Conservation (phyloP, 1,140 invertebrate species). For the Camponotus vicinus region DNA sequence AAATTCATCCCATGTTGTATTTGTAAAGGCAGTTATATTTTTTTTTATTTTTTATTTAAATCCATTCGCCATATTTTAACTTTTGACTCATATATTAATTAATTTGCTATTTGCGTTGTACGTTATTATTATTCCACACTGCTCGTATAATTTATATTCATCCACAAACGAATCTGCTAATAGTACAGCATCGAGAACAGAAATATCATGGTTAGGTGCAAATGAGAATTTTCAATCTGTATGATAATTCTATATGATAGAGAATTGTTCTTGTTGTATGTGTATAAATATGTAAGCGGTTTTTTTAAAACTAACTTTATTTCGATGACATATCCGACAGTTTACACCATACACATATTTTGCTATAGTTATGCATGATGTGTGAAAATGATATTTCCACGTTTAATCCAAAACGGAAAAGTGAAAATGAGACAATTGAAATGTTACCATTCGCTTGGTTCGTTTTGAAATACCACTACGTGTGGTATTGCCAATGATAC, state of each 20-base stretch:
- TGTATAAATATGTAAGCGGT: slow-evolving; percentile 13
- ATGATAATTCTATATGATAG: slow-evolving; percentile 18
- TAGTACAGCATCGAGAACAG: slow-evolving; percentile 4
- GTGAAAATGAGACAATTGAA: slow-evolving; percentile 5
- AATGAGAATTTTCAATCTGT: slow-evolving; percentile 38
- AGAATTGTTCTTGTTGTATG: slow-evolving; percentile 3
- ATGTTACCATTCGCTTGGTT: neutral
- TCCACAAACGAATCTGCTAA: neutral
- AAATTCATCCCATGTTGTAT: slow-evolving; percentile 1
- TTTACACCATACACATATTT: neutral
- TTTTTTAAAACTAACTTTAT: slow-evolving; percentile 44
- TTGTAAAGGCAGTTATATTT: slow-evolving; percentile 15
- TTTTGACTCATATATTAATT: slow-evolving; percentile 43
- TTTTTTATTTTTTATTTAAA: neutral
- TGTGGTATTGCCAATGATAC: neutral
- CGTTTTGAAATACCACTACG: neutral
- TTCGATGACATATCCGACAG: neutral
- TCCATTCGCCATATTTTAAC: slow-evolving; percentile 35
- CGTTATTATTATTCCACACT: slow-evolving; percentile 38
- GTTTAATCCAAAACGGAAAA: slow-evolving; percentile 2
- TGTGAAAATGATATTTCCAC: neutral
- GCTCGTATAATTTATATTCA: slow-evolving; percentile 22
- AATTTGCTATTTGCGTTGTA: slow-evolving; percentile 42
- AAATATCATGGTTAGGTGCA: slow-evolving; percentile 16
- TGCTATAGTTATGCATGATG: neutral